Conservation (phyloP, 1,140 invertebrate genomes). For the Lepidurus apus region DNA sequence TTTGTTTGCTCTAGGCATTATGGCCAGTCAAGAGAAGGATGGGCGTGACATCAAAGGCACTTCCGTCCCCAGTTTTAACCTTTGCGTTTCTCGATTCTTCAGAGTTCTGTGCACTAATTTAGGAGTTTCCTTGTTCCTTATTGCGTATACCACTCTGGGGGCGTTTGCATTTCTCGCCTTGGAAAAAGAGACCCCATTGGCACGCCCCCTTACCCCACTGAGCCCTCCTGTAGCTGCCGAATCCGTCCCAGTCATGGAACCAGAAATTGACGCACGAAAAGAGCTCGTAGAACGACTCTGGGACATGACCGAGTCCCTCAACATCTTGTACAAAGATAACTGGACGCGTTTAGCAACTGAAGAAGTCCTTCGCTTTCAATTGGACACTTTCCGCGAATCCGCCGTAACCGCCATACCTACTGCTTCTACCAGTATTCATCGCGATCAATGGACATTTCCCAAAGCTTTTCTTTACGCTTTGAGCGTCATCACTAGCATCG, state of each 20-base stretch:
- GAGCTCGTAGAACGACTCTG: slow-evolving; percentile 58
- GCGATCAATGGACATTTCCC: slow-evolving; percentile 81
- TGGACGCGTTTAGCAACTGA: slow-evolving; percentile 81
- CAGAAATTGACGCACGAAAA: slow-evolving; percentile 31
- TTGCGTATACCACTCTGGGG: background rate
- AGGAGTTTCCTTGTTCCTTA: background rate
- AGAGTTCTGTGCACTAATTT: background rate
- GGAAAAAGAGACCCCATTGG: background rate
- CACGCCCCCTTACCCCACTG: background rate
- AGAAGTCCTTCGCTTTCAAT: slow-evolving; percentile 81
- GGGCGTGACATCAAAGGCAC: background rate
- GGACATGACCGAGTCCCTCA: slow-evolving; percentile 88
- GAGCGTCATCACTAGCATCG: slow-evolving; percentile 92
- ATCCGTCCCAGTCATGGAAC: background rate
- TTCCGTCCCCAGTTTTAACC: background rate
- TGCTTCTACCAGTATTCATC: slow-evolving; percentile 48
- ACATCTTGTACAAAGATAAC: slow-evolving; percentile 90
- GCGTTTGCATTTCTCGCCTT: background rate
- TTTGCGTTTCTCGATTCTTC: background rate
- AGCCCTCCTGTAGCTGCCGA: background rate
- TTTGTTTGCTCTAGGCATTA: background rate
- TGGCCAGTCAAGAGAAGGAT: background rate
- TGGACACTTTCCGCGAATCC: slow-evolving; percentile 42
- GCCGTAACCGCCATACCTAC: background rate
- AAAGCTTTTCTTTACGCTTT: slow-evolving; percentile 92